These are phyloP conservation scores for Carduelis carduelis DNA, from an alignment of 2,797 vertebrate species.

Conservation along the genomic window DNA sequence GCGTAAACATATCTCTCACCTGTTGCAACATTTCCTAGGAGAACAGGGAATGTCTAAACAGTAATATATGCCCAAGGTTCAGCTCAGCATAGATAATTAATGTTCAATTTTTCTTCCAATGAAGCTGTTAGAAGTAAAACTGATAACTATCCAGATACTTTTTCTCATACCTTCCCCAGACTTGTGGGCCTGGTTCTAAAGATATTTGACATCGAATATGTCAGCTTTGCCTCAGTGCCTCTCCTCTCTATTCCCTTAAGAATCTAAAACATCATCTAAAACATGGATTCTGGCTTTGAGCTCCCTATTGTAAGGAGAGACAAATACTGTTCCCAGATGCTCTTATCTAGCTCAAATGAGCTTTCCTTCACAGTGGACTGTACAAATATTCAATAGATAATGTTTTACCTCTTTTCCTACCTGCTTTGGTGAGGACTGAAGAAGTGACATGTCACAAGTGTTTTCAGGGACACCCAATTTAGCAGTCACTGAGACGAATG, in stretches of 20 bases:
- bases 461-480: background rate
- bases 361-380: background rate
- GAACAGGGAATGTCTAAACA: background rate
- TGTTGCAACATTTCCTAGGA: background rate
- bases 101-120: background rate
- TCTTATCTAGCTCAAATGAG: background rate
- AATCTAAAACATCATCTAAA: background rate
- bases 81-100: background rate
- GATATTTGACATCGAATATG: background rate
- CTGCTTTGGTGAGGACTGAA: background rate
- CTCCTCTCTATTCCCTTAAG: background rate
- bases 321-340: background rate
- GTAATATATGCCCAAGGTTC: background rate
- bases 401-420: background rate
- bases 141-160: background rate
- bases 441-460: background rate
- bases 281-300: background rate
- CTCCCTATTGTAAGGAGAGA: background rate
- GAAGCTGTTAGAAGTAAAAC: background rate
- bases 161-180: background rate
- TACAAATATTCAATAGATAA: background rate
- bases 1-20: background rate
- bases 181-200: background rate
- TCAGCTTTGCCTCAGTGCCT: background rate
- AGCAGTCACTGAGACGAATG: background rate